Evolutionary conservation across 2,888 invertebrate genomes (phyloP), one percentile per base, ranked within the genome.

Genomic region (Calameuta idolon): DNA sequence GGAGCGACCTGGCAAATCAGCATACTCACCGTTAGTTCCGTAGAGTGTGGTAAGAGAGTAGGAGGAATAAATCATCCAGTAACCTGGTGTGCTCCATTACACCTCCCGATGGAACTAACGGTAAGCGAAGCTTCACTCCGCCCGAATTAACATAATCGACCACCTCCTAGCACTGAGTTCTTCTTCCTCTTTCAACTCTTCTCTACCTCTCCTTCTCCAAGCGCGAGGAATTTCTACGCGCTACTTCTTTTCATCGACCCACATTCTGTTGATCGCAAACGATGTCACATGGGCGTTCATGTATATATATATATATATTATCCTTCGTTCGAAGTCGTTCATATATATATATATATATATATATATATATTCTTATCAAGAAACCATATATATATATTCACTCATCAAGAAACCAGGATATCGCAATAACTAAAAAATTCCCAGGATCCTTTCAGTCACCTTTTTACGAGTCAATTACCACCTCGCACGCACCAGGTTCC

Each of bases 81-180:
- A 40, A 40, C 40, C 40, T 40, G 40, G 40, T 40, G 69, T 1
- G 69, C 33, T 33, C 69, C 69, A 69, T 69, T 69, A 33, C 78
- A 80, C 80, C 80, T 80, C 80, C 84, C 79, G 69, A 81, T 82
- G 83, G 77, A 83, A 71, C 74, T 77, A 90, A 90, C 90, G 90
- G 90, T 88, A 90, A 83, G 77, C 84, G 82, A 85, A 86, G 83
- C 87, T 84, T 73, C 81, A 86, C 83, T 77, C 83, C 76, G 78
- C 35, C 83, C 85, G 82, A 87, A 90, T 91, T 90, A 90, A 85
- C 91, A 90, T 91, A 90, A 89, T 89, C 84, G 83, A 82, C 82
- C 40, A 40, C 40, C 40, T 40, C 40, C 40, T 40, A 15, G 80
- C 80, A 81, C 76, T 80, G 80, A 69, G 12, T 77, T 69, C 81